Evolutionary conservation across 1,140 invertebrate genomes (phyloP).

Genomic region (Argopecten irradians): DNA sequence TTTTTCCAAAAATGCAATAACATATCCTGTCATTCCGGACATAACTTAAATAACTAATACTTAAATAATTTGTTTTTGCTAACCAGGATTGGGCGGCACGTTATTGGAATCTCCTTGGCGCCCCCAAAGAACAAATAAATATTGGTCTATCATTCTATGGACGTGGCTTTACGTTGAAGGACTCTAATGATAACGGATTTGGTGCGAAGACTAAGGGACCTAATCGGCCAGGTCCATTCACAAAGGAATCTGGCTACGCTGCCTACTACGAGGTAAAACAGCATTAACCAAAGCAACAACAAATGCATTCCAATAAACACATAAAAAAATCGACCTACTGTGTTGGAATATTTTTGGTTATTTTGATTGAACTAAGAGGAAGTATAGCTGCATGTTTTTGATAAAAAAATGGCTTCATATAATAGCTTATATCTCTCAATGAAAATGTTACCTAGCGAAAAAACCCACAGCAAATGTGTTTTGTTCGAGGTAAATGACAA

Average conservation of each 20-base stretch:
- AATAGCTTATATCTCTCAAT: too few relatives aligned
- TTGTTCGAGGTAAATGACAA: too few relatives aligned
- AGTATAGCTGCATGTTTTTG: too few relatives aligned
- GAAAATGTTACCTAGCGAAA: too few relatives aligned
- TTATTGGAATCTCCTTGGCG: slow-evolving; percentile 80
- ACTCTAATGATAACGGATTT: slow-evolving; percentile 35
- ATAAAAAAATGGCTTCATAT: too few relatives aligned
- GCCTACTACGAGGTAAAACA: slow-evolving; percentile 75
- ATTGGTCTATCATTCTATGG: slow-evolving; percentile 89
- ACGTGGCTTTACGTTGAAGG: slow-evolving; percentile 60
- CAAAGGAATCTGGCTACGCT: slow-evolving; percentile 74
- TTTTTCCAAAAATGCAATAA: too few relatives aligned
- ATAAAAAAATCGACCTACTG: too few relatives aligned
- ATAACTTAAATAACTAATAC: too few relatives aligned
- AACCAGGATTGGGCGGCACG: slow-evolving; percentile 64
- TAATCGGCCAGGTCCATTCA: slow-evolving; percentile 80
- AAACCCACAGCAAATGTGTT: too few relatives aligned
- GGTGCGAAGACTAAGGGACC: slow-evolving; percentile 54
- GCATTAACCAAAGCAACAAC: neutral
- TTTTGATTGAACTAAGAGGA: too few relatives aligned
- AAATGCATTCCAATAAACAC: neutral
- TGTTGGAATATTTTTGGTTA: too few relatives aligned
- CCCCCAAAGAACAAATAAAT: slow-evolving; percentile 96
- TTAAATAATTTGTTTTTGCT: slow-evolving; percentile 1
- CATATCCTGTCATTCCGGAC: too few relatives aligned